Evolutionary conservation across 2,113 vertebrate genomes (phyloP).

Genomic region (Pseudorasbora parva): DNA sequence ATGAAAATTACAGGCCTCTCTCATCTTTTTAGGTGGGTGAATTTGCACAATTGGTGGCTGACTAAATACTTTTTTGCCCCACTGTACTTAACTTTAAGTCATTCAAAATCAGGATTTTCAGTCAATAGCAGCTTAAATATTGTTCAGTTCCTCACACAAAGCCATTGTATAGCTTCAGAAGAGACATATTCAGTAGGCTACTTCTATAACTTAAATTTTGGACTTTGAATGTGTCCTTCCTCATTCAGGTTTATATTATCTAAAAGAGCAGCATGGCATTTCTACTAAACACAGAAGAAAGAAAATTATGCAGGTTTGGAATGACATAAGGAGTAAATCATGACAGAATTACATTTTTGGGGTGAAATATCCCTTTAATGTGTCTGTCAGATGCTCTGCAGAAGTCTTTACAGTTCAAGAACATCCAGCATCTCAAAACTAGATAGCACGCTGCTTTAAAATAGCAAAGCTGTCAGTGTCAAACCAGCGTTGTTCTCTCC

Average conservation of each 20-base stretch:
- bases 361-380: neutral
- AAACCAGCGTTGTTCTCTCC: slow-evolving; percentile 8
- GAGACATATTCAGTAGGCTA: neutral
- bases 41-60: too few relatives aligned
- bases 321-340: neutral
- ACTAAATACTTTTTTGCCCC: too few relatives aligned
- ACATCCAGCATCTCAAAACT: neutral
- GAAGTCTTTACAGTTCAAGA: slow-evolving; percentile 3
- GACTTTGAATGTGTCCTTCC: neutral
- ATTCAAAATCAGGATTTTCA: neutral
- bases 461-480: neutral
- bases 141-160: neutral
- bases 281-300: neutral
- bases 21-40: too few relatives aligned
- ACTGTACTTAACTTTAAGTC: too few relatives aligned
- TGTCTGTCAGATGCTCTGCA: neutral
- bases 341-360: neutral
- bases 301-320: neutral
- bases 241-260: too few relatives aligned
- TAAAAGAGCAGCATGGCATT: neutral
- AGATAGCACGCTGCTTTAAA: neutral
- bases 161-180: neutral
- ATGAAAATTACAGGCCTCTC: too few relatives aligned
- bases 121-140: neutral
- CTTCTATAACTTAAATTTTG: neutral